Base-by-base conservation (phyloP, 2,888 invertebrate species). In the Thumatha senex region DNA sequence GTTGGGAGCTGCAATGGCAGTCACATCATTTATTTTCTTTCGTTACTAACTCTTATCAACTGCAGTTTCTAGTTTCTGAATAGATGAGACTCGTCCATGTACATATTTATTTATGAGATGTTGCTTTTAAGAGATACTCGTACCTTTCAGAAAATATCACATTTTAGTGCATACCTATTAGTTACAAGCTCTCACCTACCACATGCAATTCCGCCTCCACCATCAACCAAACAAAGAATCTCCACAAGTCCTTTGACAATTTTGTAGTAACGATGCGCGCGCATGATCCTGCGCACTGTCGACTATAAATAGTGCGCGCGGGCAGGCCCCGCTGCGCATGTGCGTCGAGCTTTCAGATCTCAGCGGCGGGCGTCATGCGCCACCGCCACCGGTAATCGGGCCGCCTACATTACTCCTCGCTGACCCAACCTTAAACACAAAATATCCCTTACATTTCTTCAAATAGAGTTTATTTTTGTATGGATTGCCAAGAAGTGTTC, bases 321-420 rank as follows among this genome's bases (percentile, higher is more conserved):
- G 18, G 41, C 40, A 44, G 47, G 62, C 65, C 67, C 64, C 57
- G 52, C 54, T 64, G 70, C 70, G 74, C 75, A 63, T 58, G 72
- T 76, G 72, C 76, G 43, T 72, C 46, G 33, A 33, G 18, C 51
- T n/a, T 34, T 86, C 63, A 73, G 88, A 89, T 90, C 90, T 90
- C 88, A 54, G 76, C 86, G 89, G 90, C 86, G 90, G 90, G 88
- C 90, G 89, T 80, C 79, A 74, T 85, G 89, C 82, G 57, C 80
- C 86, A 73, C 81, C 80, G 84, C 79, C 62, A 43, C 55, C 80
- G 73, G 79, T 84, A 85, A 83, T 84, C 78, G 81, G 66, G 74
- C 79, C 86, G 85, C 86, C 86, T 82, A 78, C 84, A 80, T 77
- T 69, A 74, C 78, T 58, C 72, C 58, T 58, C 46, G 55, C 51